These are phyloP conservation scores for Drosophila busckii DNA, from an alignment of 1,140 invertebrate species.

Conservation along the genomic window DNA sequence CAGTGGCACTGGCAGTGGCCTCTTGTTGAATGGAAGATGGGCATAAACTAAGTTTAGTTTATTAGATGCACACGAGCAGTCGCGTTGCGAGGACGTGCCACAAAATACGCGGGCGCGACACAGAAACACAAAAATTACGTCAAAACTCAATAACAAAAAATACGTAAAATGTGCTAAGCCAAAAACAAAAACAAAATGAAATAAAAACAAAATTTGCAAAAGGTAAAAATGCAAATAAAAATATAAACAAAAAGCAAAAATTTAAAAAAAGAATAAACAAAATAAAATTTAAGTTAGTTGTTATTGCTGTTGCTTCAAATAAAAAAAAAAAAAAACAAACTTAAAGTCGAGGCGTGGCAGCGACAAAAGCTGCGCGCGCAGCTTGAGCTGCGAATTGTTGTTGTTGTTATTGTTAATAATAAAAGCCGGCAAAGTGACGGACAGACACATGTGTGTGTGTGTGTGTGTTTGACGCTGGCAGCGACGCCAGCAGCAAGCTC, in stretches of 20 bases:
- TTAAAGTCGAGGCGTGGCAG: not conserved
- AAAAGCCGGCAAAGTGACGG: not conserved
- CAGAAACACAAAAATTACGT: not conserved
- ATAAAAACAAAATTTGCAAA: no score
- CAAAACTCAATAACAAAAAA: not conserved
- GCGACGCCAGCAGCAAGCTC: not conserved
- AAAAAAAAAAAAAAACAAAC: not conserved
- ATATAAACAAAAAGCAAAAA: no score
- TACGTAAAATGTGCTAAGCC: constrained; percentile 5
- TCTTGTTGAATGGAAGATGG: constrained; percentile 46
- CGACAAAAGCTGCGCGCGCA: no score
- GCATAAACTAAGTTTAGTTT: constrained; percentile 55
- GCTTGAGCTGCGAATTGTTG: no score
- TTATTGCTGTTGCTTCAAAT: no score
- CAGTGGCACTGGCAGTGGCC: constrained; percentile 16
- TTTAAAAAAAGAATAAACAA: no score
- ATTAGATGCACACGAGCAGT: constrained; percentile 76
- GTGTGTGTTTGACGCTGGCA: not conserved
- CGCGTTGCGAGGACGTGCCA: constrained; percentile 65
- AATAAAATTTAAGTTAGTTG: no score
- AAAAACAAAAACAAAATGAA: no score
- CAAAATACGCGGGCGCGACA: constrained; percentile 23
- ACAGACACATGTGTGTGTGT: no score
- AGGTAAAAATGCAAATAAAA: no score
- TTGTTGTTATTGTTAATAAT: no score